These are phyloP conservation scores for Grallaria varia DNA, from an alignment of 2,113 vertebrate genomes.

Conservation along the genomic window DNA sequence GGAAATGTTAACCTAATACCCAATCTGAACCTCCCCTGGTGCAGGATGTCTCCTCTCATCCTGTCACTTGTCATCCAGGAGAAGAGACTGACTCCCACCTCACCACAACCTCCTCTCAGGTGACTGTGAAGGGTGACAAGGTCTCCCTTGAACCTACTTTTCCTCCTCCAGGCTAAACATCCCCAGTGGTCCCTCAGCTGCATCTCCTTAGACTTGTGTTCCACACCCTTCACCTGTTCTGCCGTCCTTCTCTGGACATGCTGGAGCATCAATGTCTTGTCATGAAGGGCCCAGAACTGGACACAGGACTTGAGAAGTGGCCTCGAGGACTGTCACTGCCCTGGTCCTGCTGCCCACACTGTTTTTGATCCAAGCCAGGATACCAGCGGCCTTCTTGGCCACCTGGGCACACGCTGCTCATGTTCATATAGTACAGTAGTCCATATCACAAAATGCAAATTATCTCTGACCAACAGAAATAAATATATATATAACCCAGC, in stretches of 20 bases:
- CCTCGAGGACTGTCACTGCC: neutral
- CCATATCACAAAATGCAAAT: neutral
- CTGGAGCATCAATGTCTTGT: neutral
- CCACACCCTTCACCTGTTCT: neutral
- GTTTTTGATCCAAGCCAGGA: neutral
- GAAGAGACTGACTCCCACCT: neutral
- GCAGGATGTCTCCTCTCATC: neutral
- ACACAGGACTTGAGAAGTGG: neutral
- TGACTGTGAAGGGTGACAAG: neutral
- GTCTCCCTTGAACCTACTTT: neutral
- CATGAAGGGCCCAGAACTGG: neutral
- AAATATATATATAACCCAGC: neutral
- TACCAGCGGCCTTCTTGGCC: neutral
- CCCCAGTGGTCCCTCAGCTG: neutral
- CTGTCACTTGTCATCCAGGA: neutral
- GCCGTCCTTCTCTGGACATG: neutral
- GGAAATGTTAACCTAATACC: neutral
- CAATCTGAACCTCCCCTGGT: neutral
- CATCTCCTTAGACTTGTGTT: neutral
- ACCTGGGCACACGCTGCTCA: neutral
- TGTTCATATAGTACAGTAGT: neutral
- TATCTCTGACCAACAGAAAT: neutral
- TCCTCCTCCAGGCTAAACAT: neutral
- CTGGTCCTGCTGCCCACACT: neutral
- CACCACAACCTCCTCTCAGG: neutral